Evolutionary conservation across 2,113 vertebrate species (phyloP).

Genomic region (Tympanuchus pallidicinctus): DNA sequence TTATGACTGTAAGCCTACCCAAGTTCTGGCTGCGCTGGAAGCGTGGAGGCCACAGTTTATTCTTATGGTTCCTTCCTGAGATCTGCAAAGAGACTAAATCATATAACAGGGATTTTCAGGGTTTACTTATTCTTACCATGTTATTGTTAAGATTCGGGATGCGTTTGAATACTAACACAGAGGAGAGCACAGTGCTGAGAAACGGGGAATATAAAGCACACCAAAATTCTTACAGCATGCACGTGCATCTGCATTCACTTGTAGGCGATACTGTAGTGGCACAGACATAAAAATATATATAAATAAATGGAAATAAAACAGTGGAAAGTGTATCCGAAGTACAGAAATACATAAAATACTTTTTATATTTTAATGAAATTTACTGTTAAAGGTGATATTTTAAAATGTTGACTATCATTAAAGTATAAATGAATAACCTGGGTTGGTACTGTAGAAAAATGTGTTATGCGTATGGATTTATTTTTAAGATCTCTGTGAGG

Average conservation of each 20-base stretch:
- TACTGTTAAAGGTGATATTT: conserved; percentile 21
- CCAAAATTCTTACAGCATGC: conserved; percentile 9
- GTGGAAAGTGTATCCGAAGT: neutral
- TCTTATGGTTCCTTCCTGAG: conserved; percentile 18
- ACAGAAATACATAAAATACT: conserved; percentile 10
- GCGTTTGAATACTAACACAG: conserved; percentile 22
- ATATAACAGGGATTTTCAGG: conserved; percentile 60
- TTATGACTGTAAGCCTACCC: neutral
- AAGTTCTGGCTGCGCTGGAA: conserved; percentile 22
- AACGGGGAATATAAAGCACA: conserved; percentile 35
- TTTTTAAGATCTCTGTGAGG: conserved; percentile 20
- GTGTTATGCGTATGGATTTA: conserved; percentile 35
- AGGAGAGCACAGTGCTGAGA: conserved; percentile 41
- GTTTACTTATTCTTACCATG: conserved; percentile 49
- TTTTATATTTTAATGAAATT: conserved; percentile 32
- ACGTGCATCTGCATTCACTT: conserved; percentile 21
- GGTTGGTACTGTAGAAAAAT: conserved; percentile 30
- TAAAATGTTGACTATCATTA: conserved; percentile 40
- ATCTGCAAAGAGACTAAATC: conserved; percentile 42
- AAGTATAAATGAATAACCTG: conserved; percentile 37
- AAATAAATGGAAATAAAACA: conserved; percentile 44
- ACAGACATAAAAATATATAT: neutral
- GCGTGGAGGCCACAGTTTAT: conserved; percentile 28
- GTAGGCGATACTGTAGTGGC: neutral
- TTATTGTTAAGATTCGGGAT: conserved; percentile 12